phyloP scores from a whole-genome alignment of 2,113 vertebrate genomes.

The Oxyura jamaicensis region DNA sequence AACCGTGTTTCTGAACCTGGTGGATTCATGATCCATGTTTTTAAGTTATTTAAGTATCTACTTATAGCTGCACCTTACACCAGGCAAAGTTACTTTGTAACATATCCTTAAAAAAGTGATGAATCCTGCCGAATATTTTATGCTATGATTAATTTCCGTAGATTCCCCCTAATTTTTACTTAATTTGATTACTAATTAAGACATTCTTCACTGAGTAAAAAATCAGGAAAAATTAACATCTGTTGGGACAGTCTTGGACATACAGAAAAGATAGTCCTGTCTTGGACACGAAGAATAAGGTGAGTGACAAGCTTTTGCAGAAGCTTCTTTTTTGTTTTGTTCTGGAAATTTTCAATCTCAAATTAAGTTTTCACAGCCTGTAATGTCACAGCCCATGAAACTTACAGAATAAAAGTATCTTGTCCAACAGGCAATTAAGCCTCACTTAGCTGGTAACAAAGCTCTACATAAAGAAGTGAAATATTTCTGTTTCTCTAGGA shows the following conservation, averaged over 20 bases:
- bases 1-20: not conserved
- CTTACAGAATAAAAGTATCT: not conserved
- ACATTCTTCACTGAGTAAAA: not conserved
- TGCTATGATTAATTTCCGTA: not conserved
- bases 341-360: not conserved
- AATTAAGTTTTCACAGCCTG: not conserved
- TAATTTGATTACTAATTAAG: not conserved
- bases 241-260: not conserved
- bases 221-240: not conserved
- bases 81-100: not conserved
- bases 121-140: not conserved
- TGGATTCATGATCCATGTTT: not conserved
- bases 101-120: not conserved
- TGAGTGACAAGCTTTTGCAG: not conserved
- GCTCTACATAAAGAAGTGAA: not conserved
- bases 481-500: not conserved
- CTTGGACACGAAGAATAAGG: not conserved
- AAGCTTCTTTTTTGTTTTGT: not conserved
- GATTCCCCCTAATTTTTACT: not conserved
- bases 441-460: not conserved
- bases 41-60: not conserved
- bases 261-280: too few relatives aligned
- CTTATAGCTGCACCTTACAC: not conserved
- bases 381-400: not conserved
- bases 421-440: not conserved